Conservation (phyloP, 2,888 invertebrate species). For the Hanleya hanleyi region DNA sequence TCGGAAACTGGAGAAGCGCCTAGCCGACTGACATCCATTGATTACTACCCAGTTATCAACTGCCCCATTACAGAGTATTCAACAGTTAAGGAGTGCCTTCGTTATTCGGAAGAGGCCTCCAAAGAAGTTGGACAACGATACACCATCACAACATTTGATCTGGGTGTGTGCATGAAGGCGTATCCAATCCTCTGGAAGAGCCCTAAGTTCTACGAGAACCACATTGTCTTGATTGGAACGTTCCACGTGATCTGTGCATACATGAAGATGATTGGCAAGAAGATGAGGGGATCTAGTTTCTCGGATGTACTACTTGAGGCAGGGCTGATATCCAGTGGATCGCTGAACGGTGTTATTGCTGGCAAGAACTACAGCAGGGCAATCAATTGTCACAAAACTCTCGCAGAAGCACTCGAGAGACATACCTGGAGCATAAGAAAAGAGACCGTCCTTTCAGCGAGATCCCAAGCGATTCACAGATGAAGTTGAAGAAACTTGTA, state of each 20-base stretch:
- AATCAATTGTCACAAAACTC: slow-evolving; percentile 30
- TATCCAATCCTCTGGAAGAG: slow-evolving; percentile 35
- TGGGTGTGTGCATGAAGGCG: slow-evolving; percentile 45
- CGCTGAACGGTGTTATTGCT: slow-evolving; percentile 26
- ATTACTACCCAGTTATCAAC: slow-evolving; percentile 43
- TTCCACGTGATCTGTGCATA: slow-evolving; percentile 29
- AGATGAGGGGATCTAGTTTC: slow-evolving; percentile 33
- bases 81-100: slow-evolving; percentile 5
- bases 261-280: slow-evolving; percentile 30
- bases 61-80: slow-evolving; percentile 36
- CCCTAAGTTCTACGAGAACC: slow-evolving; percentile 26
- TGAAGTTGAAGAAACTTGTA: background rate
- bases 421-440: too few relatives aligned
- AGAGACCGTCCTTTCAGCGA: too few relatives aligned
- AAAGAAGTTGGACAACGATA: slow-evolving; percentile 35
- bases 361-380: slow-evolving; percentile 30
- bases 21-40: slow-evolving; percentile 34
- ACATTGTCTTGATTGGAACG: slow-evolving; percentile 36
- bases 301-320: too few relatives aligned
- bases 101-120: background rate
- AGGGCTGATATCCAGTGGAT: slow-evolving; percentile 25
- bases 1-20: slow-evolving; percentile 36
- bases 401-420: slow-evolving; percentile 29
- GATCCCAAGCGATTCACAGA: background rate
- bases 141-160: slow-evolving; percentile 43